Conservation (phyloP, 2,113 vertebrate genomes). For the Pithys albifrons region DNA sequence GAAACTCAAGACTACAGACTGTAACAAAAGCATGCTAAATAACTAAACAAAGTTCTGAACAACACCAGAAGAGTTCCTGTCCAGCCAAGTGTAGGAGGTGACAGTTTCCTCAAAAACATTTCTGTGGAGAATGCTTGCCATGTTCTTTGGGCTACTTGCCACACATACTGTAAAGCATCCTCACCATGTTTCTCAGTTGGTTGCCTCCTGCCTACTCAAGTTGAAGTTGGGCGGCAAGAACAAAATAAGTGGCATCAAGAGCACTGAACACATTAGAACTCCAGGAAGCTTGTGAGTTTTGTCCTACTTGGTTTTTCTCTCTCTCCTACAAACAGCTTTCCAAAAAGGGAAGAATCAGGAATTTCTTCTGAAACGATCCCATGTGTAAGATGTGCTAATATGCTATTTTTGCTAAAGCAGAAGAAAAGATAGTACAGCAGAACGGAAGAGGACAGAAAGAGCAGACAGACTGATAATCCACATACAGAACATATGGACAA, state of each 20-base stretch:
- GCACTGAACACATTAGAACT: neutral
- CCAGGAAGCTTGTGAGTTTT: neutral
- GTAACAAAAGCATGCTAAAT: neutral
- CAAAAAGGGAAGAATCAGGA: neutral
- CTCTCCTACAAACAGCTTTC: neutral
- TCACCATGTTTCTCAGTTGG: neutral
- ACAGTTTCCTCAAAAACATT: neutral
- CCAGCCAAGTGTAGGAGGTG: neutral
- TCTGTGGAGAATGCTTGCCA: neutral
- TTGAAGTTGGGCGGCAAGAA: neutral
- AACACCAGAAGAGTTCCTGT: neutral
- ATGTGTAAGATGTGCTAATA: neutral
- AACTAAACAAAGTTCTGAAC: neutral
- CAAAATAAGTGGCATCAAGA: neutral
- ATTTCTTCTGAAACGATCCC: neutral
- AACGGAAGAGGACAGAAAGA: neutral
- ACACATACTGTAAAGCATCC: neutral
- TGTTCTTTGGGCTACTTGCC: neutral
- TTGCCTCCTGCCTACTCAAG: neutral
- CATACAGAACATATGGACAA: conserved; percentile 7
- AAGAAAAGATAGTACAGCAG: neutral
- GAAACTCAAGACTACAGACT: neutral
- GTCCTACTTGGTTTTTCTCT: neutral
- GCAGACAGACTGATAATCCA: neutral
- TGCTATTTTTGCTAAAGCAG: neutral